Percentiles rank a stretch among this genome's conserved stretches.
phyloP scores from a whole-genome alignment of 1,140 invertebrate genomes.

The Halictus rubicundus region DNA sequence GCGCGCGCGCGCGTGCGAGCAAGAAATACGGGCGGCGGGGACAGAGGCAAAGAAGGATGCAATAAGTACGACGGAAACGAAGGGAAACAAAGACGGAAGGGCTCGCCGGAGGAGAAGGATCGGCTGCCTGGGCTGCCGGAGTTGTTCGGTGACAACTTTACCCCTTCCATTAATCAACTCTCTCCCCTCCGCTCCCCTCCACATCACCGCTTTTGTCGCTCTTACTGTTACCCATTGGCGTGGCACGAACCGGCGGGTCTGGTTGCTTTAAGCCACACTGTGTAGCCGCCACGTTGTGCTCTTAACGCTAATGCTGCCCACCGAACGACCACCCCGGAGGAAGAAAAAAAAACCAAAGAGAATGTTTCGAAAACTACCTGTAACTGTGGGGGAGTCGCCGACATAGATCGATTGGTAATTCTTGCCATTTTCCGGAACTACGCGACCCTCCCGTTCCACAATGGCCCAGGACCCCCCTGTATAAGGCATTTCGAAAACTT shows the following conservation, averaged over 20 bases:
- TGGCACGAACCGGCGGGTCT: constrained; percentile 28
- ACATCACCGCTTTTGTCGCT: constrained; percentile 73
- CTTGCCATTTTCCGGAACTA: constrained; percentile 42
- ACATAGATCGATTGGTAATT: constrained; percentile 65
- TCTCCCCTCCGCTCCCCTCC: constrained; percentile 47
- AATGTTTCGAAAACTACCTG: constrained; percentile 21
- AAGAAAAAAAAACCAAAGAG: constrained; percentile 62
- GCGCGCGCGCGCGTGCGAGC: no score
- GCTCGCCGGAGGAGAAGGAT: constrained; percentile 33
- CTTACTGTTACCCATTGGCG: constrained; percentile 43
- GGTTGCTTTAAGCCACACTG: constrained; percentile 66
- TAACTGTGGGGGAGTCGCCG: constrained; percentile 47
- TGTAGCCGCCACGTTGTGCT: constrained; percentile 73
- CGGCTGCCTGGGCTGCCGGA: constrained; percentile 49
- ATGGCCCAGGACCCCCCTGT: no score
- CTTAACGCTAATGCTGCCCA: constrained; percentile 74
- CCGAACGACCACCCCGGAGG: constrained; percentile 45
- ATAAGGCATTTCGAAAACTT: no score
- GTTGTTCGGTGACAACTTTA: constrained; percentile 73
- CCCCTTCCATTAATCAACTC: constrained; percentile 76
- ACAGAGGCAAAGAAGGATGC: constrained; percentile 16
- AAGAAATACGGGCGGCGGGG: background rate
- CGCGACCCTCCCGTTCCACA: no score
- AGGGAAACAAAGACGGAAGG: constrained; percentile 39
- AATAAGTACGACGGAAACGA: constrained; percentile 42